Base-by-base conservation (phyloP, 2,113 vertebrate species). In the Litocranius walleri region DNA sequence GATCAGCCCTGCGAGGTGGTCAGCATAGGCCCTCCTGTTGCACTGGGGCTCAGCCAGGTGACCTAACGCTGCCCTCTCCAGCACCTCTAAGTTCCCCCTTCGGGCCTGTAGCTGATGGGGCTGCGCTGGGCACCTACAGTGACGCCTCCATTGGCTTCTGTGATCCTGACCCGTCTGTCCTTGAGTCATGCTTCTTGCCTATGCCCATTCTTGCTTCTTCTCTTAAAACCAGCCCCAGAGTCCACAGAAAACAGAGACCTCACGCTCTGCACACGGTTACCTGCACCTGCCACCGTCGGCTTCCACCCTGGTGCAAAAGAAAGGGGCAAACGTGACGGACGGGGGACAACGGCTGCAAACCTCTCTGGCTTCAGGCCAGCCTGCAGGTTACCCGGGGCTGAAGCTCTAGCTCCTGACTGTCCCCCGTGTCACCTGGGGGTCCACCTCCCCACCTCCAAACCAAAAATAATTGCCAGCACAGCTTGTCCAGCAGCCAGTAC, bases 281-380 rank as follows among this genome's bases (percentile, higher is more conserved):
- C 33, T 11, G 8, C 3, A 36, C 4, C 50, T 1, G 36, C 7
- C 90, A 45, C 0, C 2, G 36, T 29, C 21, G 36, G 21, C 48
- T 27, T 61, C 52, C 6, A 29, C 45, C 36, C 7, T 1, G 61
- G 14, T 74, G 25, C 40, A 10, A 64, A 71, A 64, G 77, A 52
- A 48, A 83, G 50, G 5, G 40, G 40, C 30, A 21, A 4, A 8
- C 1, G 50, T 6, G 45, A 27, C 43, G 27, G 56, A 59, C 10
- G 1, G 1, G 33, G 52, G 17, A 30, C 77, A 12, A 81, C 0
- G 3, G 40, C 23, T 43, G 23, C 52, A 67, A 21, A 67, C 54
- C 15, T 21, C 48, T 91, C 61, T 90, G 89, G 78, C 80, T 96
- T 86, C 56, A 25, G 61, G 74, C 36, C 80, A 59, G 87, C 8